phyloP scores from a whole-genome alignment of 2,797 vertebrate species.

The Scolopax bukidnonensis region DNA sequence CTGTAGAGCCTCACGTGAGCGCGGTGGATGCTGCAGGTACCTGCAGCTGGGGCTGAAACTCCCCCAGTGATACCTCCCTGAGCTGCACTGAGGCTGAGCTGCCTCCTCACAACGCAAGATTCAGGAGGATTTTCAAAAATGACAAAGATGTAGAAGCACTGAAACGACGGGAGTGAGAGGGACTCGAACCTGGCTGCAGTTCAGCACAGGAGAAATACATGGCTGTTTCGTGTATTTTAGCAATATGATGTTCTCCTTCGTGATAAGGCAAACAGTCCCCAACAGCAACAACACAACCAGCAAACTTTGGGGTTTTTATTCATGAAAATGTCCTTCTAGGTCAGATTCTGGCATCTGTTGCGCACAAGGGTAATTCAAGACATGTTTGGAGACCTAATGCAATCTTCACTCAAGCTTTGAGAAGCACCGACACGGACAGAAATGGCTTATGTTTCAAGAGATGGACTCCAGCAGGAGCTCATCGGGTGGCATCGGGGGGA shows the following conservation, averaged over 20 bases:
- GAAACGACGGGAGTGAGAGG: background rate
- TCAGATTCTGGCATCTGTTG: background rate
- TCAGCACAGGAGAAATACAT: background rate
- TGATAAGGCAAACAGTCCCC: fast-evolving
- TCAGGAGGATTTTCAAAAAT: background rate
- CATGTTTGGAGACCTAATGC: fast-evolving
- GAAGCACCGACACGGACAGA: fast-evolving
- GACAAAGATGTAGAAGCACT: background rate
- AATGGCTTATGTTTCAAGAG: background rate
- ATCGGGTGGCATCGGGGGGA: background rate
- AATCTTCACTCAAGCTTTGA: background rate
- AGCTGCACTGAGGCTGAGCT: background rate
- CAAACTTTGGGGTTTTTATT: background rate
- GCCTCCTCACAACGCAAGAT: fast-evolving
- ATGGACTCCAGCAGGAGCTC: constrained; percentile 63
- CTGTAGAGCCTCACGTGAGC: fast-evolving
- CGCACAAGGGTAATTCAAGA: background rate
- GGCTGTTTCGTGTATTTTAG: background rate
- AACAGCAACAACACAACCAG: background rate
- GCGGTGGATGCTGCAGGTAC: fast-evolving
- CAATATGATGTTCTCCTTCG: background rate
- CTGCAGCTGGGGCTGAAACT: background rate
- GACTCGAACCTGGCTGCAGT: background rate
- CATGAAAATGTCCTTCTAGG: background rate
- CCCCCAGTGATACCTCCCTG: fast-evolving